Base-by-base conservation (phyloP, 2,797 vertebrate species). In the Myotis myotis region DNA sequence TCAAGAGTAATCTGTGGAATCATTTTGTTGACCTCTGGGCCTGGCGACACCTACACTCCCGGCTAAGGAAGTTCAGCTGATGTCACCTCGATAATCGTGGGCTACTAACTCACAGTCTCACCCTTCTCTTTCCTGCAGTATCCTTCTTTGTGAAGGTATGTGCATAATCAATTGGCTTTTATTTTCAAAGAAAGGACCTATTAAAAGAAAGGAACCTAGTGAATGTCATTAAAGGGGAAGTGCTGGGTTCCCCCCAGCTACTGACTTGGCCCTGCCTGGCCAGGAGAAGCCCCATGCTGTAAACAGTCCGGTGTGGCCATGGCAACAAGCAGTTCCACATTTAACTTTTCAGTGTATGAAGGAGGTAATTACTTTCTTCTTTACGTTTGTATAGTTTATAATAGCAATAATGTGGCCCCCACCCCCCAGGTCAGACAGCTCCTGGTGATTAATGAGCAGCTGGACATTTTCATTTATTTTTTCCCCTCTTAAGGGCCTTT, bases 331-430 rank as follows among this genome's bases (percentile, higher is more conserved):
- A 1, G 68, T 17, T 82, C 87, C 36, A 51, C 81, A 3, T 76
- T 44, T 74, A 92, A 90, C 92, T 88, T 82, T 79, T 49, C 72
- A 30, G 36, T 8, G 60, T 38, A 17, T 30, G 87, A 83, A 93
- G 92, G 92, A 66, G 90, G 94, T 38, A 72, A 92, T 93, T 85
- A 49, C 85, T 33, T 76, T 84, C 89, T 62, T 94, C 83, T 93
- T 79, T 64, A 87, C 72, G 13, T 90, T 47, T 76, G 87, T 88
- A 8, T 76, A 28, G 93, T 84, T 88, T 91, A 41, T 87, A 80
- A 86, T 28, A 66, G 90, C 75, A 66, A 9, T 80, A 68, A 36
- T 5, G 30, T 90, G n/a, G 55, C 57, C 70, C 66, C 36, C 8
- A 8, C 51, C 72, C 49, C 72, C 81, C 28, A 44, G 80, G 88